Percentiles rank a stretch among this genome's conserved stretches.
phyloP scores from a whole-genome alignment of 2,888 invertebrate genomes.

The Gnatocerus cornutus region DNA sequence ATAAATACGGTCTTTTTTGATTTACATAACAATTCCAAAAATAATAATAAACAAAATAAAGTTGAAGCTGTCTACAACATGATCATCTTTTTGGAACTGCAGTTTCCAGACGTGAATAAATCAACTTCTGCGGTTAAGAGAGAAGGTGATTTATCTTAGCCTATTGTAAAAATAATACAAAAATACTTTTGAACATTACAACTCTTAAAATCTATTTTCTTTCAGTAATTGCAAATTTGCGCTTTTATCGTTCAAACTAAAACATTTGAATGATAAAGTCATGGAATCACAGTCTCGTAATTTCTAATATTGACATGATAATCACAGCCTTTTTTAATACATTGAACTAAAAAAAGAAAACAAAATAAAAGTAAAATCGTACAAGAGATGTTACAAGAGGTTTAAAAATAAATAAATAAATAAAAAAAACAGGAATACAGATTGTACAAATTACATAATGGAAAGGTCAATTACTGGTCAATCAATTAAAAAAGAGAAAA shows the following conservation, averaged over 20 bases:
- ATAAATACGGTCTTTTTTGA: slow-evolving; percentile 9
- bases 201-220: slow-evolving; percentile 27
- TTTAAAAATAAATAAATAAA: slow-evolving; percentile 25
- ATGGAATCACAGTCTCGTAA: slow-evolving; percentile 28
- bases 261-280: slow-evolving; percentile 35
- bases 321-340: slow-evolving; percentile 43
- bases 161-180: slow-evolving; percentile 37
- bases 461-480: slow-evolving; percentile 26
- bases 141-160: slow-evolving; percentile 34
- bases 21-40: slow-evolving; percentile 34
- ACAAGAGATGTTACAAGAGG: slow-evolving; percentile 40
- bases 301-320: slow-evolving; percentile 29
- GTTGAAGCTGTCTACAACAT: slow-evolving; percentile 22
- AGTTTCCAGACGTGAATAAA: slow-evolving; percentile 25
- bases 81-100: slow-evolving; percentile 24
- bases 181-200: slow-evolving; percentile 33
- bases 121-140: slow-evolving; percentile 15
- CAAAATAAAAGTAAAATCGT: slow-evolving; percentile 30
- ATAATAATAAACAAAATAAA: slow-evolving; percentile 39
- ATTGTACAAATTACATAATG: slow-evolving; percentile 41
- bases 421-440: slow-evolving; percentile 35
- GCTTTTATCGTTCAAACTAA: slow-evolving; percentile 32
- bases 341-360: slow-evolving; percentile 35
- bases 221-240: slow-evolving; percentile 17
- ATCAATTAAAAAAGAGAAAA: slow-evolving; percentile 50